Conservation (phyloP, 1,140 invertebrate species). For the Euwallacea fornicatus region DNA sequence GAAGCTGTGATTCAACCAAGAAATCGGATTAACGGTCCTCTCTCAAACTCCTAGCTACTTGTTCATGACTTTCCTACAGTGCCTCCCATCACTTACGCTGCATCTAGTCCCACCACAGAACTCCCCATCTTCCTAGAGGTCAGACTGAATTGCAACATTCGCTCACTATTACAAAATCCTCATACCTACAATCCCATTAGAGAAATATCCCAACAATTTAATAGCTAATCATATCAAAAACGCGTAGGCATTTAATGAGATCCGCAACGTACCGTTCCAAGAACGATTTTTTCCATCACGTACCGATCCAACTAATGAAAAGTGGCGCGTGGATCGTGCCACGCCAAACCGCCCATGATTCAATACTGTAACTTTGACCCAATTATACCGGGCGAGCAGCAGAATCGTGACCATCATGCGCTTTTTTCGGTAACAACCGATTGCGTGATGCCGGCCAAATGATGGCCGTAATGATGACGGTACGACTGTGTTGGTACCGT, state of each 20-base stretch:
- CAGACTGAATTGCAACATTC: too few relatives aligned
- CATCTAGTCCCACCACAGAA: too few relatives aligned
- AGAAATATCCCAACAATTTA: not conserved
- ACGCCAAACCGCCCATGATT: slow-evolving; percentile 37
- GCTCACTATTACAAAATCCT: too few relatives aligned
- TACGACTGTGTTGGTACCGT: slow-evolving; percentile 15
- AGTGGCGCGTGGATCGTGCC: slow-evolving; percentile 35
- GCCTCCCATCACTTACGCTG: too few relatives aligned
- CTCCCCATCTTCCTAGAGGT: too few relatives aligned
- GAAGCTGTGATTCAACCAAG: too few relatives aligned
- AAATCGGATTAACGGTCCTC: too few relatives aligned
- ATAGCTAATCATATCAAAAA: slow-evolving; percentile 7
- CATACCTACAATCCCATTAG: too few relatives aligned
- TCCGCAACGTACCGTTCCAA: slow-evolving; percentile 21
- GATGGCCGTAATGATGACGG: slow-evolving; percentile 31
- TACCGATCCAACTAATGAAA: slow-evolving; percentile 35
- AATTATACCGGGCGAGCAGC: slow-evolving; percentile 31
- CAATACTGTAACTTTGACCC: slow-evolving; percentile 41
- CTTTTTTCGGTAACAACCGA: slow-evolving; percentile 33
- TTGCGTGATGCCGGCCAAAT: slow-evolving; percentile 35
- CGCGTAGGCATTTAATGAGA: slow-evolving; percentile 24
- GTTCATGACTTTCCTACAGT: too few relatives aligned
- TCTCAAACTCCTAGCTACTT: too few relatives aligned
- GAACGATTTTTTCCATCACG: slow-evolving; percentile 26
- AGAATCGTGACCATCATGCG: slow-evolving; percentile 34